Percentiles rank a stretch among this genome's conserved stretches.
Evolutionary conservation across 1,140 invertebrate species (phyloP).

Genomic region (Atta cephalotes): DNA sequence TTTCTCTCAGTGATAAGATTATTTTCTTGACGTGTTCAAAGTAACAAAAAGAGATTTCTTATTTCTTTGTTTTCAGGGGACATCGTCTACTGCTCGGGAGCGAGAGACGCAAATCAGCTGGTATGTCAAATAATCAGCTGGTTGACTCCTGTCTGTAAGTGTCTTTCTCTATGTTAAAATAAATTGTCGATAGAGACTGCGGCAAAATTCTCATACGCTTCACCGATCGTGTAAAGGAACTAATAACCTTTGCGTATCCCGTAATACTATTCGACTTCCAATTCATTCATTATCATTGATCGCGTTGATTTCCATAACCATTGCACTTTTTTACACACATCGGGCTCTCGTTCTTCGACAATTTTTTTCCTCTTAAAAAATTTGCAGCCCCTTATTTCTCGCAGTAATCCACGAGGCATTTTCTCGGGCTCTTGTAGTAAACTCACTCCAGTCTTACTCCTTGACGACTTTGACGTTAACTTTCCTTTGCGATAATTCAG

Average conservation of each 20-base stretch:
- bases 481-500: slow-evolving; percentile 54
- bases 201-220: slow-evolving; percentile 22
- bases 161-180: slow-evolving; percentile 72
- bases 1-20: not conserved
- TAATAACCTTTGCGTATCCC: not conserved
- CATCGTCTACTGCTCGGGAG: slow-evolving; percentile 76
- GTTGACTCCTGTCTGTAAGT: slow-evolving; percentile 87
- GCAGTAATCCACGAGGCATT: not conserved
- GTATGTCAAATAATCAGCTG: slow-evolving; percentile 87
- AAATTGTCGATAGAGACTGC: slow-evolving; percentile 33
- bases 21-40: not conserved
- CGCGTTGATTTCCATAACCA: not conserved
- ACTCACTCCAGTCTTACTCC: slow-evolving; percentile 36
- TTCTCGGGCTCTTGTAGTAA: not conserved
- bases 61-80: slow-evolving; percentile 75
- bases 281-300: not conserved
- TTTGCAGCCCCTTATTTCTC: not conserved
- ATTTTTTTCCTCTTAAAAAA: not conserved
- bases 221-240: not conserved
- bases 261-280: not conserved
- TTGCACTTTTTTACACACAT: not conserved
- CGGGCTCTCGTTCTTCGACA: too few relatives aligned
- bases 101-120: slow-evolving; percentile 81
- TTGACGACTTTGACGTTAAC: slow-evolving; percentile 45
- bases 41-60: not conserved